These are phyloP conservation scores for Scaptodrosophila lebanonensis DNA, from an alignment of 1,140 invertebrate genomes.

Conservation along the genomic window DNA sequence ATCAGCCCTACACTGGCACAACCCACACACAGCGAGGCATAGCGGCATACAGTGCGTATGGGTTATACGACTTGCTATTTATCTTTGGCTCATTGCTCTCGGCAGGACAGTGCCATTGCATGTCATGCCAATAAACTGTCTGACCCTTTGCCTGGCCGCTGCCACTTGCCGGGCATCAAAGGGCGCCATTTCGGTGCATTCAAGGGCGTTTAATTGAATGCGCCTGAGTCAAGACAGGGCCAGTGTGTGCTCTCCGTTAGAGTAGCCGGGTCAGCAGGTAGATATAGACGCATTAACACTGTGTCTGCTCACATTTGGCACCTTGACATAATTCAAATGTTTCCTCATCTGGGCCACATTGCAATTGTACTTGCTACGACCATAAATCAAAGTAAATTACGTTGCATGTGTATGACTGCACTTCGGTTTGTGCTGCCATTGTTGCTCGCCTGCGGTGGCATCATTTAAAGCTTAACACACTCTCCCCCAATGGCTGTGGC, in stretches of 20 bases:
- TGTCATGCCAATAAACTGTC: conserved; percentile 61
- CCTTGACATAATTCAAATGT: conserved; percentile 55
- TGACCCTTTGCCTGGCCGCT: no score
- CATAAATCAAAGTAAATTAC: conserved; percentile 72
- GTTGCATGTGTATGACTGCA: conserved; percentile 25
- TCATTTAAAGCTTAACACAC: conserved; percentile 57
- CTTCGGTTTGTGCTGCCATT: no score
- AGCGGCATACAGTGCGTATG: conserved; percentile 59
- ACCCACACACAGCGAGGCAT: neutral
- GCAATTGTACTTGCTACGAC: conserved; percentile 12
- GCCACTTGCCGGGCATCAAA: no score
- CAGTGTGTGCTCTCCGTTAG: conserved; percentile 10
- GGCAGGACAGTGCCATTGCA: conserved; percentile 7
- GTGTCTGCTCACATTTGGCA: conserved; percentile 34
- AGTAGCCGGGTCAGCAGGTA: conserved; percentile 35
- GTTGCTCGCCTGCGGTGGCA: no score
- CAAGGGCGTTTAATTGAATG: conserved; percentile 74
- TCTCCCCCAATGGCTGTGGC: conserved; percentile 12
- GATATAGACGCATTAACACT: conserved; percentile 67
- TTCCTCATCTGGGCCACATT: conserved; percentile 12
- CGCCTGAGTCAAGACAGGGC: conserved; percentile 50
- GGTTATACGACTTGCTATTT: conserved; percentile 73
- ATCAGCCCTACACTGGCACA: conserved; percentile 12
- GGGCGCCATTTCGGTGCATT: no score
- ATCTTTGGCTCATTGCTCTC: conserved; percentile 65